Percentiles rank a stretch among this genome's conserved stretches.
phyloP scores from a whole-genome alignment of 2,113 vertebrate species.

The Bombycilla garrulus region DNA sequence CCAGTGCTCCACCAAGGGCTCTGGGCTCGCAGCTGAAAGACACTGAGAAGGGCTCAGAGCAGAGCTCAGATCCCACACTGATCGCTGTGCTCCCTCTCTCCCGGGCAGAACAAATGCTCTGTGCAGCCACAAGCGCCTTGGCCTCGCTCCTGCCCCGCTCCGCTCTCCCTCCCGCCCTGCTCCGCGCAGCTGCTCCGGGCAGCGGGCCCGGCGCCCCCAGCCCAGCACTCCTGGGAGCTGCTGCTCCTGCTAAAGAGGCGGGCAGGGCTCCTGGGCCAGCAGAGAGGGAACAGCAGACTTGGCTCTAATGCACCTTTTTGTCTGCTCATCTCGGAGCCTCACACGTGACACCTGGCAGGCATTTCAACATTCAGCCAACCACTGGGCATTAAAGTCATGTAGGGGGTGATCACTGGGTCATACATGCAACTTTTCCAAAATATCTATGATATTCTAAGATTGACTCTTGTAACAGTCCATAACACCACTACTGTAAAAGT shows the following conservation, averaged over 20 bases:
- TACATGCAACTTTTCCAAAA: background rate
- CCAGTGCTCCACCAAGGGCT: background rate
- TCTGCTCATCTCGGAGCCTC: background rate
- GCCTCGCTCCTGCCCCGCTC: background rate
- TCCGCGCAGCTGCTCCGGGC: accelerated
- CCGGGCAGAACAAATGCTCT: background rate
- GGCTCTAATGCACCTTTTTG: background rate
- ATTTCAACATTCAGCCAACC: background rate
- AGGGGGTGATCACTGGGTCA: accelerated
- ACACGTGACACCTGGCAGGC: background rate
- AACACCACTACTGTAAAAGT: background rate
- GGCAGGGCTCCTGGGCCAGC: background rate
- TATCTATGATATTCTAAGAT: accelerated
- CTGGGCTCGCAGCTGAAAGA: background rate
- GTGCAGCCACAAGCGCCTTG: background rate
- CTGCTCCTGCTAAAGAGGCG: background rate
- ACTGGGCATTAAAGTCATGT: background rate
- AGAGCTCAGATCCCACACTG: background rate
- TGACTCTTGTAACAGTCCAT: background rate
- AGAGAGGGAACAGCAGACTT: background rate
- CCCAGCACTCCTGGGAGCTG: background rate
- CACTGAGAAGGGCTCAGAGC: background rate
- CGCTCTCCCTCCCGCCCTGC: accelerated
- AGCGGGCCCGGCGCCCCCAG: background rate
- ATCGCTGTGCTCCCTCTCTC: background rate